These are phyloP conservation scores for Zaprionus obscuricornis DNA, from an alignment of 2,888 invertebrate species.

Conservation along the genomic window DNA sequence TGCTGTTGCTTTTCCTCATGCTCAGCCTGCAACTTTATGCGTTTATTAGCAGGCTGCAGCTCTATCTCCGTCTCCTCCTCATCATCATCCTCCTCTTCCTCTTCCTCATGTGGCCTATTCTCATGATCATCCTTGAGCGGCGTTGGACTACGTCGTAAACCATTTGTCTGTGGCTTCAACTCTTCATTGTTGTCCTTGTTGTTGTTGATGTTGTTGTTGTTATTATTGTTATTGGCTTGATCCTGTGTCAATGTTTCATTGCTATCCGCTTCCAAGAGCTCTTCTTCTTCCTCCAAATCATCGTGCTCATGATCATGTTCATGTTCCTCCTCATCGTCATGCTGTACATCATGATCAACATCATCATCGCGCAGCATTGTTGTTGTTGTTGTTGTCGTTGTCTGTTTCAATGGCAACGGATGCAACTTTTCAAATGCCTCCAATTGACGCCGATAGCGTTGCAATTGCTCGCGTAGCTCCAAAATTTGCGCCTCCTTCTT, in stretches of 20 bases:
- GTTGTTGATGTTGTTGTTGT: constrained; percentile 32
- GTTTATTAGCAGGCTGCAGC: constrained; percentile 31
- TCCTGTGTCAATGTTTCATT: constrained; percentile 56
- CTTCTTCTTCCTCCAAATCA: constrained; percentile 36
- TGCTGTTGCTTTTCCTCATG: constrained; percentile 5
- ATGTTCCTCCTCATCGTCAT: constrained; percentile 12
- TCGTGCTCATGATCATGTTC: constrained; percentile 20
- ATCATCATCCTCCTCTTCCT: constrained; percentile 16
- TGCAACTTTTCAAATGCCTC: constrained; percentile 59
- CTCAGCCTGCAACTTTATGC: constrained; percentile 24
- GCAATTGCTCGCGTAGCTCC: constrained; percentile 81
- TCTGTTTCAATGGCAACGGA: constrained; percentile 62
- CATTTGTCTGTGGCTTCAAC: constrained; percentile 41
- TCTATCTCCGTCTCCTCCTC: constrained; percentile 9
- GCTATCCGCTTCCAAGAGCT: constrained; percentile 43
- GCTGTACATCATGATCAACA: constrained; percentile 1
- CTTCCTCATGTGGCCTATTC: constrained; percentile 5
- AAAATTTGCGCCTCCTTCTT: constrained; percentile 81
- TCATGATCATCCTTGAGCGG: constrained; percentile 38
- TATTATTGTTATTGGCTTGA: constrained; percentile 59
- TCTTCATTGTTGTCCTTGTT: constrained; percentile 31
- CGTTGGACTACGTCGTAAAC: constrained; percentile 46
- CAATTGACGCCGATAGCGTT: constrained; percentile 78
- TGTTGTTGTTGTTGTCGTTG: too few relatives aligned
- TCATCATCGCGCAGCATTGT: constrained; percentile 39